Conservation (phyloP, 1,140 invertebrate species). For the Riptortus pedestris region DNA sequence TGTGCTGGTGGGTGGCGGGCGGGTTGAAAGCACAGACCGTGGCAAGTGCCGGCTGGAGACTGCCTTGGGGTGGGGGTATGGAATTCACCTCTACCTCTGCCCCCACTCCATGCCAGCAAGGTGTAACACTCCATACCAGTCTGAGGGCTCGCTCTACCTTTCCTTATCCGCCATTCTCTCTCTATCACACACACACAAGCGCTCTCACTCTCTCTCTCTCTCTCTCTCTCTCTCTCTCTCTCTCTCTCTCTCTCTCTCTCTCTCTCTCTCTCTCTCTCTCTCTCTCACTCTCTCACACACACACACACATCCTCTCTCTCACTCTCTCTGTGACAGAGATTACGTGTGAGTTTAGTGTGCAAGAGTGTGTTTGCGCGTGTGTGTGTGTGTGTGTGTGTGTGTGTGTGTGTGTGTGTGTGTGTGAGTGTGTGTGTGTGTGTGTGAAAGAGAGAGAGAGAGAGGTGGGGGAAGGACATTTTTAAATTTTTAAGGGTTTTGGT, state of each 20-base stretch:
- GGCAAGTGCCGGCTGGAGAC: neutral
- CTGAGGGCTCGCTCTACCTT: neutral
- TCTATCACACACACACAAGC: neutral
- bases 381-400: too few species aligned
- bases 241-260: conserved; percentile 15
- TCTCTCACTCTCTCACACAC: neutral
- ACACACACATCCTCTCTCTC: too few species aligned
- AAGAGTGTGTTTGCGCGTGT: too few species aligned
- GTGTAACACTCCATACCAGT: neutral
- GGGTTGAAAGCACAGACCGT: too few species aligned
- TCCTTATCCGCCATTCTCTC: neutral
- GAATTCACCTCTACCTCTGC: neutral
- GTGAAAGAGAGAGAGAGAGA: too few species aligned
- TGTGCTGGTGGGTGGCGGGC: neutral
- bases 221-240: conserved; percentile 15
- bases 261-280: conserved; percentile 7
- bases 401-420: too few species aligned
- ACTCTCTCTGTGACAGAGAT: too few species aligned
- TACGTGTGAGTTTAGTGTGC: too few species aligned
- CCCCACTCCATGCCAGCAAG: neutral
- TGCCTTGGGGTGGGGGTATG: neutral
- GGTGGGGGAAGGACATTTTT: too few species aligned
- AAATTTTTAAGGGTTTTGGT: too few species aligned
- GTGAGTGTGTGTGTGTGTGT: too few species aligned
- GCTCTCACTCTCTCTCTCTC: conserved; percentile 10